These are phyloP conservation scores for Nestor notabilis DNA, from an alignment of 2,113 vertebrate species.

Conservation along the genomic window DNA sequence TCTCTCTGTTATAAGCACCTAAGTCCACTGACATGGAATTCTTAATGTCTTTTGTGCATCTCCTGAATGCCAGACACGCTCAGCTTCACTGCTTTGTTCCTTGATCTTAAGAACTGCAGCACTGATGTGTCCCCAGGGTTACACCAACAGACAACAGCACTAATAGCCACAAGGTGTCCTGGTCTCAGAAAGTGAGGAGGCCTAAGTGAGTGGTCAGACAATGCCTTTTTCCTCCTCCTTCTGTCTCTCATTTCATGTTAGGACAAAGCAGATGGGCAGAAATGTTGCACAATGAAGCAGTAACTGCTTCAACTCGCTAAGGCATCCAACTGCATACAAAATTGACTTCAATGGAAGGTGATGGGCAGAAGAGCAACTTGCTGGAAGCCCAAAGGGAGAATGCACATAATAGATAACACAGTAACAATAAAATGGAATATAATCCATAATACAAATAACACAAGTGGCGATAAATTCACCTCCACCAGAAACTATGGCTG, in stretches of 20 bases:
- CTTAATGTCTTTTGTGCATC: not conserved
- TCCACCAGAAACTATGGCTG: not conserved
- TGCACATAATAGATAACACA: not conserved
- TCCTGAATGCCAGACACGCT: not conserved
- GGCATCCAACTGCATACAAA: not conserved
- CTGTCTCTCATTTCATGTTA: not conserved
- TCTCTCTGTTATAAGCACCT: too few species aligned
- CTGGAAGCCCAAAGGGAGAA: not conserved
- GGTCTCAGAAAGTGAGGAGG: not conserved
- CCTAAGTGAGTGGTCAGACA: not conserved
- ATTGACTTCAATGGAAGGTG: not conserved
- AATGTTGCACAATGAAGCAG: not conserved
- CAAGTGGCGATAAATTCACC: not conserved
- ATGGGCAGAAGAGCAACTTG: not conserved
- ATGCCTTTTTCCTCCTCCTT: not conserved
- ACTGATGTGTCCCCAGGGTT: not conserved
- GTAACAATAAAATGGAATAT: not conserved
- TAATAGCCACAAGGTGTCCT: not conserved
- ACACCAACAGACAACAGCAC: not conserved
- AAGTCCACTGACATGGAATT: not conserved
- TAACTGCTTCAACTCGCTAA: not conserved
- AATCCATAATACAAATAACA: not conserved
- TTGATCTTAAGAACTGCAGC: not conserved
- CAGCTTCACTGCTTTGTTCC: not conserved
- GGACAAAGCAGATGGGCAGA: not conserved